phyloP scores from a whole-genome alignment of 2,888 invertebrate genomes.

The Hetaerina titia region DNA sequence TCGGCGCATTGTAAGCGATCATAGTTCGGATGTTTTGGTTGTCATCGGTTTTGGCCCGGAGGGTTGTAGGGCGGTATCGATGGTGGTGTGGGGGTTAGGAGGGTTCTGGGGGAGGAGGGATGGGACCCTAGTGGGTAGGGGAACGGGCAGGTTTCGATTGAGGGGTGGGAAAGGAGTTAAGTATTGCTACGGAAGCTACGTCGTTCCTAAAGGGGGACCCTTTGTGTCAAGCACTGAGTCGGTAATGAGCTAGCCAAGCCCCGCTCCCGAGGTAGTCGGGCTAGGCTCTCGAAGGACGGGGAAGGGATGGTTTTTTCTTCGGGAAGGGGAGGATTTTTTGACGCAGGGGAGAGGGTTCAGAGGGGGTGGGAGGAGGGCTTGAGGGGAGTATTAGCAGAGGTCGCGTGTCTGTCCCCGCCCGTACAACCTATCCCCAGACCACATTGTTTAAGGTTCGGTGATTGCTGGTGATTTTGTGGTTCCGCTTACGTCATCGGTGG shows the following conservation, averaged over 20 bases:
- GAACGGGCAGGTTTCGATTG: neutral
- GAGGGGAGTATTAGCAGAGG: neutral
- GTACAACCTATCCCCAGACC: neutral
- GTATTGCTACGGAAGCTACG: neutral
- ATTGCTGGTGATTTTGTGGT: constrained; percentile 48
- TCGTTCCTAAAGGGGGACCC: neutral
- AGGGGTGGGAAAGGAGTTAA: neutral
- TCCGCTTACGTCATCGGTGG: constrained; percentile 20
- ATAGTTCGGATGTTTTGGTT: constrained; percentile 65
- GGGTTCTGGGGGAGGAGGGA: neutral
- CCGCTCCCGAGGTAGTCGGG: neutral
- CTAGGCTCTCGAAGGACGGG: neutral
- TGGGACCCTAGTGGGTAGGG: neutral
- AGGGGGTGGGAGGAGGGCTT: neutral
- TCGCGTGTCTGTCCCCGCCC: neutral
- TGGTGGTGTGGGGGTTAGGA: neutral
- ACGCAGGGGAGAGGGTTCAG: neutral
- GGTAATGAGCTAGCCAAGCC: neutral
- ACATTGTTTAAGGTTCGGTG: constrained; percentile 55
- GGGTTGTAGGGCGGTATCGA: neutral
- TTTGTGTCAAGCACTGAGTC: neutral
- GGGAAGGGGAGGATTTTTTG: neutral
- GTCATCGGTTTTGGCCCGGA: neutral
- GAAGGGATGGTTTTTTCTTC: neutral
- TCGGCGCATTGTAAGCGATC: neutral